These are phyloP conservation scores for Pristionchus pacificus DNA, from an alignment of 1,140 invertebrate genomes.

Conservation along the genomic window DNA sequence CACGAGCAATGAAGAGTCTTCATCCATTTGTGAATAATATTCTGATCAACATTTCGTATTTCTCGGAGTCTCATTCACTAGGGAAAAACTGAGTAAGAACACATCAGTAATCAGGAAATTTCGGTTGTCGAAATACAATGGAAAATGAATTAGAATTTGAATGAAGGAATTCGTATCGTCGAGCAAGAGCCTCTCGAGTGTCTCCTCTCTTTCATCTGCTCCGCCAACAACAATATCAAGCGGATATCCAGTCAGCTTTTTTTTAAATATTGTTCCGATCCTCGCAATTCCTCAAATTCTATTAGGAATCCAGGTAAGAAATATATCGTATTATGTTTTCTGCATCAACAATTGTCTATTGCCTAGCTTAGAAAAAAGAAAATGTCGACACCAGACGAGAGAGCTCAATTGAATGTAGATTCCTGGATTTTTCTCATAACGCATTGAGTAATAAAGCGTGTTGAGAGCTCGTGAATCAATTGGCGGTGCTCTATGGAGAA, in stretches of 20 bases:
- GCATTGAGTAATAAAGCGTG: background rate
- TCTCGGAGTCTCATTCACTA: constrained; percentile 59
- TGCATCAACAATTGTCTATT: too few species aligned
- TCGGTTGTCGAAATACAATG: background rate
- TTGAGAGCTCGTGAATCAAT: constrained; percentile 26
- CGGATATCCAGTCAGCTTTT: constrained; percentile 32
- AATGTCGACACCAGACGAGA: too few species aligned
- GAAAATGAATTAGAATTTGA: too few species aligned
- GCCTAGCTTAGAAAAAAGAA: too few species aligned
- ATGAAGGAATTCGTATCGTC: constrained; percentile 75
- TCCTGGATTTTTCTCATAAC: background rate
- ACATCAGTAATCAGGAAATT: background rate
- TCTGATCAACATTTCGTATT: background rate
- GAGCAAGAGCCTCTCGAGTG: constrained; percentile 85
- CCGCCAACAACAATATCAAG: constrained; percentile 89
- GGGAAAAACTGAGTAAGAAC: background rate
- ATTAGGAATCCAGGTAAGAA: too few species aligned
- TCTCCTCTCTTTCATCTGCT: constrained; percentile 91
- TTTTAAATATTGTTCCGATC: constrained; percentile 8
- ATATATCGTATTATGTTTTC: constrained; percentile 74
- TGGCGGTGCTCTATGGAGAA: constrained; percentile 11
- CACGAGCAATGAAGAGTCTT: too few species aligned
- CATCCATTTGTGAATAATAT: too few species aligned
- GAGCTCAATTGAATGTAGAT: constrained; percentile 64
- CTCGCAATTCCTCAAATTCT: constrained; percentile 83